Evolutionary conservation across 2,113 vertebrate genomes (phyloP).

Genomic region (Urocitellus parryii): DNA sequence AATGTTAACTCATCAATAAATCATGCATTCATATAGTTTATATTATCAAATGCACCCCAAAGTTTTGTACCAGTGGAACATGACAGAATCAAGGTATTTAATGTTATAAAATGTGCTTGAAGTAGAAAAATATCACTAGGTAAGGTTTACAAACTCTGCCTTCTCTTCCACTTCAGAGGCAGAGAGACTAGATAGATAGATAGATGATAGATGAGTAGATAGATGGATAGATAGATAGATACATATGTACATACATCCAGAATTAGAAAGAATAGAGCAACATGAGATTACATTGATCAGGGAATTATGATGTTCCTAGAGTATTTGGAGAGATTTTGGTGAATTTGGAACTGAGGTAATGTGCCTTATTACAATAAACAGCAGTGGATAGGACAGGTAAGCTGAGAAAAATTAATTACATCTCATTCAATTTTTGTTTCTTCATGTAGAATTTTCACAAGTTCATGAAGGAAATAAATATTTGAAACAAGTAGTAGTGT

Average conservation of each 20-base stretch:
- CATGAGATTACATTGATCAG: too few species aligned
- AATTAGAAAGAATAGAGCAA: background rate
- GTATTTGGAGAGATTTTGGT: background rate
- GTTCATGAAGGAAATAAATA: background rate
- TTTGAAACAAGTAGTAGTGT: too few species aligned
- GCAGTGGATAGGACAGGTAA: background rate
- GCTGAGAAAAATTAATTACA: background rate
- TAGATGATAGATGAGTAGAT: background rate
- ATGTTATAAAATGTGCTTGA: background rate
- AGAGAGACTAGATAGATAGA: background rate
- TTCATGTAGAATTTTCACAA: background rate
- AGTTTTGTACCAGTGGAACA: background rate
- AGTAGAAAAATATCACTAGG: background rate
- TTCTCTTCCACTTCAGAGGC: background rate
- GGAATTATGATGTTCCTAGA: background rate
- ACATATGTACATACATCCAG: background rate
- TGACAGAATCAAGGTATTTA: background rate
- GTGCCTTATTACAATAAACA: background rate
- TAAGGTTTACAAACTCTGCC: background rate
- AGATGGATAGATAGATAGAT: background rate
- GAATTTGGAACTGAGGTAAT: background rate
- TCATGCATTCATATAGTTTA: background rate
- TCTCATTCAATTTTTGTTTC: background rate
- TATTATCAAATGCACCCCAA: background rate
- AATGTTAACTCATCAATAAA: background rate